A percentile compares a stretch with the other conserved stretches of the same genome.
Conservation (phyloP, 2,797 vertebrate genomes). For the Petrocephalus sullivani region DNA sequence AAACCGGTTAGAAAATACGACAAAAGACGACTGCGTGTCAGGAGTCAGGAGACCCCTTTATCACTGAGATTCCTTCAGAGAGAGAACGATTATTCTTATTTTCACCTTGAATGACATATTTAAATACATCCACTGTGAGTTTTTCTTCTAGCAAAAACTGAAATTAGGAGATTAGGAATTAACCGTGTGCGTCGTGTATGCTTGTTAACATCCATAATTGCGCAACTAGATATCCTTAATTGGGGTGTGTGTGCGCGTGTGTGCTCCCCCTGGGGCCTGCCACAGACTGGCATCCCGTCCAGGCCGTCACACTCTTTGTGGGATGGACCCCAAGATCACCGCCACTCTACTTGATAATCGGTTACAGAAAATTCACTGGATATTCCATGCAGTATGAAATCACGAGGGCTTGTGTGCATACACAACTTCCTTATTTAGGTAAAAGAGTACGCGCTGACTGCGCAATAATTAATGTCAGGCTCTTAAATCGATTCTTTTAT, state of each 20-base stretch:
- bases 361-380: neutral
- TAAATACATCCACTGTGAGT: neutral
- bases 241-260: no score
- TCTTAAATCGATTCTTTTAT: no score
- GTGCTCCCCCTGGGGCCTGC: no score
- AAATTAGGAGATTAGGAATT: no score
- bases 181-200: no score
- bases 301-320: neutral
- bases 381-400: neutral
- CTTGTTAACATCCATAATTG: no score
- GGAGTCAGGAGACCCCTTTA: neutral
- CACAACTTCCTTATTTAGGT: neutral
- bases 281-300: neutral
- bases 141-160: no score
- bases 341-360: neutral
- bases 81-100: neutral
- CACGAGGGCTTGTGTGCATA: neutral
- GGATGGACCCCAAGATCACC: neutral
- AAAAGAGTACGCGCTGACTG: neutral
- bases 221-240: no score
- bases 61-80: neutral
- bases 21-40: neutral
- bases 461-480: no score
- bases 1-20: neutral
- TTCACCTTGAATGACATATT: neutral